A percentile compares a stretch with the other conserved stretches of the same genome.
phyloP scores from a whole-genome alignment of 35 echinoderm and acorn worm species.

The Lytechinus pictus region DNA sequence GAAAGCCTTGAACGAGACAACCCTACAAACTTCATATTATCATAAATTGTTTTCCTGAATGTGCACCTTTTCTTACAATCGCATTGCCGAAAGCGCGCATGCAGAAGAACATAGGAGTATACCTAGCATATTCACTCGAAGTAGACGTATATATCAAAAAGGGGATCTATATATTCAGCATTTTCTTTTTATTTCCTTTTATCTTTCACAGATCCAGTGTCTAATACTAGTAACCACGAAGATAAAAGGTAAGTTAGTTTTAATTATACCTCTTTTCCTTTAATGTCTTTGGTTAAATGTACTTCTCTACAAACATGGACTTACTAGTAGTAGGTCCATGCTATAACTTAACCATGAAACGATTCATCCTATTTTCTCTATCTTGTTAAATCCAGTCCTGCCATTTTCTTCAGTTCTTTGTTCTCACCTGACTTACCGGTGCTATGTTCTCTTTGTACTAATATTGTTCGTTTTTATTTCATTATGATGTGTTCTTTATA shows the following conservation, averaged over 20 bases:
- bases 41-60: conserved; percentile 5
- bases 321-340: no score
- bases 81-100: neutral
- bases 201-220: conserved; percentile 13
- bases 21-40: neutral
- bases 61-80: neutral
- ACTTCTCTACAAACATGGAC: no score
- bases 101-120: neutral
- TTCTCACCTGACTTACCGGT: no score
- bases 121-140: neutral
- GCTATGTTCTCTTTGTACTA: no score
- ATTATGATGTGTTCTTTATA: no score
- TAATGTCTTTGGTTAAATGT: no score
- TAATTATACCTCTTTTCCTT: no score
- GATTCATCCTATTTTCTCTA: no score
- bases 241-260: conserved; percentile 24
- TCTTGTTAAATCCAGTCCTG: no score
- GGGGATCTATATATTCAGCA: neutral
- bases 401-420: neutral
- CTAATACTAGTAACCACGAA: neutral
- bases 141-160: neutral
- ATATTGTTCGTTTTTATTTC: no score
- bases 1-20: neutral
- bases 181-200: neutral
- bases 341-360: no score